phyloP scores from a whole-genome alignment of 2,797 vertebrate species.

The Chiroxiphia lanceolata region DNA sequence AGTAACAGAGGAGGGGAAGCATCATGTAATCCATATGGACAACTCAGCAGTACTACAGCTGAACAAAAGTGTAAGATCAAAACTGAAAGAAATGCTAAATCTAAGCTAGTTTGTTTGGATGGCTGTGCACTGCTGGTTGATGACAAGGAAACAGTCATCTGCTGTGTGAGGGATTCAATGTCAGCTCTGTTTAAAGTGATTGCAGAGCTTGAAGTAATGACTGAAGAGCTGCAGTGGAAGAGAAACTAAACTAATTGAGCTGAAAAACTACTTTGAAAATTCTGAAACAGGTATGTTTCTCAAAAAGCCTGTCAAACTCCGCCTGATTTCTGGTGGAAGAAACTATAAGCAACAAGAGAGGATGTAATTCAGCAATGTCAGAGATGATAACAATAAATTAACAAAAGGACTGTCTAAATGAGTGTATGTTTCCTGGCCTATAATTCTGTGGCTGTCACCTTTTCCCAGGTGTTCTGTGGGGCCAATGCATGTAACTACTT shows the following conservation, averaged over 20 bases:
- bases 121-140: background rate
- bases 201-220: background rate
- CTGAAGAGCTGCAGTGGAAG: background rate
- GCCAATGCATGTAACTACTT: background rate
- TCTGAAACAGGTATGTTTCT: background rate
- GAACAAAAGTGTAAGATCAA: background rate
- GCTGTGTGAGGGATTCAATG: background rate
- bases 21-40: background rate
- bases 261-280: background rate
- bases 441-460: background rate
- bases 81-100: background rate
- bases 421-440: background rate
- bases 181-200: background rate
- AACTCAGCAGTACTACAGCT: background rate
- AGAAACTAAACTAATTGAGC: background rate
- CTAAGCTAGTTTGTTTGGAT: background rate
- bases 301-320: background rate
- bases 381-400: background rate
- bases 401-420: background rate
- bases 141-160: background rate
- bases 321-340: background rate
- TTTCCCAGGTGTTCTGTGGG: background rate
- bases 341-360: background rate
- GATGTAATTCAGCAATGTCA: background rate
- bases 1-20: background rate